Conservation (phyloP, 2,797 vertebrate species). For the Botia kubotai region DNA sequence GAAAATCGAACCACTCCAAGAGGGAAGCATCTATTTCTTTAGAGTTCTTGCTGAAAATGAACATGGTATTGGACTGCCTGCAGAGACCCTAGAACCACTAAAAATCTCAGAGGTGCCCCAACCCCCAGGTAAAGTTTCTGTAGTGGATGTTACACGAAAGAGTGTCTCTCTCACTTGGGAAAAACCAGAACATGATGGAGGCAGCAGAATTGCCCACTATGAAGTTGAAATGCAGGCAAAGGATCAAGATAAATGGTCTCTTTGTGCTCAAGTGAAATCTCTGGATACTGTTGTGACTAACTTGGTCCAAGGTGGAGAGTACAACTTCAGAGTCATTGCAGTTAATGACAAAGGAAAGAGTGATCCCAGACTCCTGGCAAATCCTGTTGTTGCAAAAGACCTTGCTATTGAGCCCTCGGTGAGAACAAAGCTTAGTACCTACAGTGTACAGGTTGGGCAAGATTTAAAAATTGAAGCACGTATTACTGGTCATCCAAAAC, state of each 20-base stretch:
- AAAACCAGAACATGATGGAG: constrained; percentile 95
- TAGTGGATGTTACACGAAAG: constrained; percentile 91
- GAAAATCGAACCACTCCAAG: constrained; percentile 93
- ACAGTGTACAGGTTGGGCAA: constrained; percentile 92
- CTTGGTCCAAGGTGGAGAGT: constrained; percentile 91
- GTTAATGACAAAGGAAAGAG: constrained; percentile 97
- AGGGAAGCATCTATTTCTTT: constrained; percentile 94
- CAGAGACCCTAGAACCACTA: constrained; percentile 87
- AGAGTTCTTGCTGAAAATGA: constrained; percentile 96
- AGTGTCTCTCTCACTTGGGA: constrained; percentile 92
- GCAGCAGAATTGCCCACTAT: constrained; percentile 94
- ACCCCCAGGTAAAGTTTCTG: constrained; percentile 94
- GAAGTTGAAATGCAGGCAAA: constrained; percentile 94
- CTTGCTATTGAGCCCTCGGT: constrained; percentile 92
- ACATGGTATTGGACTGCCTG: constrained; percentile 91
- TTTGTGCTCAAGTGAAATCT: constrained; percentile 89
- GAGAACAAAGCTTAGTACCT: constrained; percentile 86
- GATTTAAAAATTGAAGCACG: constrained; percentile 96
- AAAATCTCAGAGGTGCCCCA: constrained; percentile 97
- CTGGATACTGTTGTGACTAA: constrained; percentile 89
- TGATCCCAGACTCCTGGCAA: constrained; percentile 90
- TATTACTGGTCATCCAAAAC: constrained; percentile 92
- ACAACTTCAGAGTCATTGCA: constrained; percentile 93
- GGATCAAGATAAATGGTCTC: constrained; percentile 90
- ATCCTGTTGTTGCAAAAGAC: constrained; percentile 91